Conservation (phyloP, 1,140 invertebrate genomes). For the Lasioglossum baleicum region DNA sequence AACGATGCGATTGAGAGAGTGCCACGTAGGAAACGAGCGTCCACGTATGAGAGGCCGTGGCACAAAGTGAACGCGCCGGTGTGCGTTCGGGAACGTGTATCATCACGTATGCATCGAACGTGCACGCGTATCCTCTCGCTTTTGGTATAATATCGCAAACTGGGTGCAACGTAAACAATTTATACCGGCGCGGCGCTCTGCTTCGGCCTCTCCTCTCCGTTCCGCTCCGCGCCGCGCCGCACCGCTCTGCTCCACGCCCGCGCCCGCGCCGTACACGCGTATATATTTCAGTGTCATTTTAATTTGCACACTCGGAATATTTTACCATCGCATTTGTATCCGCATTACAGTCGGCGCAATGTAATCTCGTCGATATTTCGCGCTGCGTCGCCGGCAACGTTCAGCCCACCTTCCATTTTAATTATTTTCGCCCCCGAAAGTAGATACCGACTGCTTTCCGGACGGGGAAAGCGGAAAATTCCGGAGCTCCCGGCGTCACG, state of each 20-base stretch:
- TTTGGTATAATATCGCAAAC: constrained; percentile 70
- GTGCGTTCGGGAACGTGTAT: constrained; percentile 26
- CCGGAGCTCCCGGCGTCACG: constrained; percentile 41
- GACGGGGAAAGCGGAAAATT: constrained; percentile 26
- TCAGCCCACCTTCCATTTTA: constrained; percentile 72
- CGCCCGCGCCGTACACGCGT: constrained; percentile 52
- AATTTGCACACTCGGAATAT: constrained; percentile 78
- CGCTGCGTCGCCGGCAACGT: constrained; percentile 65
- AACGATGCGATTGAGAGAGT: constrained; percentile 60
- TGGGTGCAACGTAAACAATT: constrained; percentile 74
- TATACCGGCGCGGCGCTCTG: constrained; percentile 56
- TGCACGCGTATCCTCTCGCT: constrained; percentile 35
- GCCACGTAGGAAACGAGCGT: constrained; percentile 48
- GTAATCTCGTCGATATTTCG: constrained; percentile 79
- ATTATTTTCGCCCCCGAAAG: constrained; percentile 73
- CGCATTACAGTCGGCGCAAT: constrained; percentile 75
- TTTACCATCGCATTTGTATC: constrained; percentile 78
- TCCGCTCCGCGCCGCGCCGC: constrained; percentile 33
- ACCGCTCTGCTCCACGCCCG: constrained; percentile 44
- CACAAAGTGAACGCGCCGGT: constrained; percentile 40
- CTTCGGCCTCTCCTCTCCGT: not conserved
- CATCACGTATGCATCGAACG: constrained; percentile 36
- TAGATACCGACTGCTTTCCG: constrained; percentile 57
- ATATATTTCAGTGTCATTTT: constrained; percentile 79
- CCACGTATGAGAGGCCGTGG: not conserved